These are phyloP conservation scores for Rhagophthalmus giganteus DNA, from an alignment of 2,888 invertebrate genomes.

Conservation along the genomic window DNA sequence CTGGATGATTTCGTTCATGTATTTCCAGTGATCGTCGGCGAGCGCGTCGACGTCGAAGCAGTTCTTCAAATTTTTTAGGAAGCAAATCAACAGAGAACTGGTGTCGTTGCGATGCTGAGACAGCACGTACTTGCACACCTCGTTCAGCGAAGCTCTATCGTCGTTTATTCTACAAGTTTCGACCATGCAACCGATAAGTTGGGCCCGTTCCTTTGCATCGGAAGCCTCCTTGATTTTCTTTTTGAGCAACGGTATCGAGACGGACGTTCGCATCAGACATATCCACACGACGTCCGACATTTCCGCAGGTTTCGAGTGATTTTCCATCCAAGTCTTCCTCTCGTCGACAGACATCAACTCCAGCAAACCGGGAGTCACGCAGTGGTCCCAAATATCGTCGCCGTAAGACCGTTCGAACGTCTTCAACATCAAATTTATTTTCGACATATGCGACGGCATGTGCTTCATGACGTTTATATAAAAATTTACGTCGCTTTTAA, in stretches of 20 bases:
- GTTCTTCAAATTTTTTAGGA: conserved; percentile 1
- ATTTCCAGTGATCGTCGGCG: conserved; percentile 6
- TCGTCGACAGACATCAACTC: conserved; percentile 11
- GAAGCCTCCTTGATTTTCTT: conserved; percentile 10
- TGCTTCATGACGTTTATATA: neutral
- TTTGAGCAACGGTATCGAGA: conserved; percentile 16
- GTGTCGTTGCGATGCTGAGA: conserved; percentile 11
- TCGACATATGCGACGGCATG: neutral
- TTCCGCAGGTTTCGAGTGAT: neutral
- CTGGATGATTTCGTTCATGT: conserved; percentile 4
- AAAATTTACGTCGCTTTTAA: conserved; percentile 1
- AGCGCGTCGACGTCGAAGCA: neutral
- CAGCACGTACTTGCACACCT: conserved; percentile 14
- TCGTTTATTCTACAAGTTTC: conserved; percentile 23
- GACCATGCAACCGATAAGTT: conserved; percentile 7
- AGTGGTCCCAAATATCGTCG: conserved; percentile 6
- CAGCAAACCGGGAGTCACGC: conserved; percentile 4
- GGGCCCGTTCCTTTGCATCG: conserved; percentile 1
- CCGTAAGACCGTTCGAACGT: conserved; percentile 9
- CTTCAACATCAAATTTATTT: conserved; percentile 7
- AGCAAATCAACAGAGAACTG: neutral
- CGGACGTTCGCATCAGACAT: conserved; percentile 11
- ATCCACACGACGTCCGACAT: conserved; percentile 5
- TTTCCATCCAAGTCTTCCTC: conserved; percentile 7
- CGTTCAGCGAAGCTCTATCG: conserved; percentile 8